Conservation (phyloP, 2,113 vertebrate species). For the Psilopogon haemacephalus region DNA sequence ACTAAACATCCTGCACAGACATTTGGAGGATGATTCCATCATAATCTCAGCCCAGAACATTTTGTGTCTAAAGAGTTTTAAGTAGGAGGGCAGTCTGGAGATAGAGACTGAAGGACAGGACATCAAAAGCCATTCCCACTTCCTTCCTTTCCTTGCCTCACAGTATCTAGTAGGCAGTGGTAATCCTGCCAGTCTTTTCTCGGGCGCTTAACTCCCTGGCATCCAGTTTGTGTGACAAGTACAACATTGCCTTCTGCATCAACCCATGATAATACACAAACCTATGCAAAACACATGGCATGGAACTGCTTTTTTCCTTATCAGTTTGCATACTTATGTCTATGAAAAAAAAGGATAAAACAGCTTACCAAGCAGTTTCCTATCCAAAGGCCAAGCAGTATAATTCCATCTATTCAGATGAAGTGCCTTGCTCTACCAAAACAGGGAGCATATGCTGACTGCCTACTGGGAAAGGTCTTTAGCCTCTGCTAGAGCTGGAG, state of each 20-base stretch:
- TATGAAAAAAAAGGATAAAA: background rate
- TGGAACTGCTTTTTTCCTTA: background rate
- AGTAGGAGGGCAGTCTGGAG: background rate
- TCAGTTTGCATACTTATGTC: background rate
- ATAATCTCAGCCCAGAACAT: background rate
- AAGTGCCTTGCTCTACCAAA: background rate
- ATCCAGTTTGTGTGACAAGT: background rate
- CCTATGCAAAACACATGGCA: background rate
- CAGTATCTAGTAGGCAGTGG: background rate
- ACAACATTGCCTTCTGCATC: background rate
- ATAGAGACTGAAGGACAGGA: background rate
- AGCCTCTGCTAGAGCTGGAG: background rate
- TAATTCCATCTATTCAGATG: background rate
- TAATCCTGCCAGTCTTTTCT: background rate
- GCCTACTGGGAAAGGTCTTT: background rate
- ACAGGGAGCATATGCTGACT: background rate
- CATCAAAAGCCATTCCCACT: background rate
- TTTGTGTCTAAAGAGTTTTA: background rate
- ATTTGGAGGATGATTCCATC: background rate
- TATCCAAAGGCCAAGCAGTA: background rate
- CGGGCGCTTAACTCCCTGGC: rapidly evolving
- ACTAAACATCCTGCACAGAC: background rate
- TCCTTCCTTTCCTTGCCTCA: background rate
- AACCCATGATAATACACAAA: background rate
- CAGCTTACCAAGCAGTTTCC: background rate